Conservation (phyloP, 2,797 vertebrate species). For the Cygnus olor region DNA sequence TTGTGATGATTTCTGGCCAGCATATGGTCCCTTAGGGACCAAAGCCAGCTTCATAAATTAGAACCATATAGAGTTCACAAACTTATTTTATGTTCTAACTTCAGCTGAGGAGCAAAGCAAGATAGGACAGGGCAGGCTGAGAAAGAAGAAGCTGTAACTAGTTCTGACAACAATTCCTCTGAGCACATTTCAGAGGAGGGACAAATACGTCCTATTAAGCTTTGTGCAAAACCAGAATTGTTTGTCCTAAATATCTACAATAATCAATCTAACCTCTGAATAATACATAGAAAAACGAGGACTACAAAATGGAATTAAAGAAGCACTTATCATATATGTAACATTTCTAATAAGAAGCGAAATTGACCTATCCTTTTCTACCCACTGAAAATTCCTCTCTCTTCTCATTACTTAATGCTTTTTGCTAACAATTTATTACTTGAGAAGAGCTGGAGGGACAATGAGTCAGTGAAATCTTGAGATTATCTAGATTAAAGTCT, state of each 20-base stretch:
- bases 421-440: background rate
- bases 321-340: background rate
- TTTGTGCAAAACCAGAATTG: background rate
- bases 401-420: background rate
- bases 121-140: conserved; percentile 4
- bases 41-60: conserved; percentile 58
- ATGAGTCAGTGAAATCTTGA: background rate
- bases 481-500: background rate
- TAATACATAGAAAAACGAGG: background rate
- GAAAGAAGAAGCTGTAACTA: conserved; percentile 19
- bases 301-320: background rate
- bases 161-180: conserved; percentile 16
- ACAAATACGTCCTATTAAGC: background rate
- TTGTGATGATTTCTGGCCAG: conserved; percentile 33
- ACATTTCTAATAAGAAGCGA: background rate
- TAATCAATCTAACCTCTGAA: background rate
- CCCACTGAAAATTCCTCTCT: background rate
- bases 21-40: conserved; percentile 17
- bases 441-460: background rate
- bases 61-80: conserved; percentile 44
- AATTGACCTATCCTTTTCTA: background rate
- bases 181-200: background rate
- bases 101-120: conserved; percentile 38
- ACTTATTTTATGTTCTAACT: conserved; percentile 31
- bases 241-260: background rate